A percentile compares a stretch with the other conserved stretches of the same genome.
These are phyloP conservation scores for Telmatochromis sp. DNA, from an alignment of 2,113 vertebrate genomes.

Conservation along the genomic window DNA sequence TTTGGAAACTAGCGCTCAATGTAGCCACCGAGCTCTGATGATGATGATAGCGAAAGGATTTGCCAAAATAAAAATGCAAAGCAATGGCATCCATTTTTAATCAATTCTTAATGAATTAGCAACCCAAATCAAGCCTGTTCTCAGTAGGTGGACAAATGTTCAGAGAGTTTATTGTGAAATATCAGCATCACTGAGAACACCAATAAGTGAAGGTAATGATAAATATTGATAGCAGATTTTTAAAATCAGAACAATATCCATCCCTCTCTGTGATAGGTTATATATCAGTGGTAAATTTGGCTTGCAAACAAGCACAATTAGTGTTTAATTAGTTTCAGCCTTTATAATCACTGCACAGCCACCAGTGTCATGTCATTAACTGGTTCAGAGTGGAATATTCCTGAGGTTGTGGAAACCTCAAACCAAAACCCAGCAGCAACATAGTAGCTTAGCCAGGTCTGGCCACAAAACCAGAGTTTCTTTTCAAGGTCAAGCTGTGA, in stretches of 20 bases:
- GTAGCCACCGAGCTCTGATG: not conserved
- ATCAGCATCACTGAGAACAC: not conserved
- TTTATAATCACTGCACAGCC: not conserved
- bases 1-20: not conserved
- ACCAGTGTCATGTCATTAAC: not conserved
- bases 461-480: fast-evolving
- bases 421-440: not conserved
- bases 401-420: not conserved
- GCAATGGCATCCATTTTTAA: not conserved
- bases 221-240: not conserved
- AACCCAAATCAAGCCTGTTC: not conserved
- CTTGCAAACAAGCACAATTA: not conserved
- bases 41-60: not conserved
- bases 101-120: not conserved
- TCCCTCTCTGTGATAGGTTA: not conserved
- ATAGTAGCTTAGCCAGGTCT: not conserved
- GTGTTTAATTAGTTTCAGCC: not conserved
- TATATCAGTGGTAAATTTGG: not conserved
- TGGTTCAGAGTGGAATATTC: not conserved
- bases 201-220: not conserved
- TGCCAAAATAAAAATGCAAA: not conserved
- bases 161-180: not conserved
- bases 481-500: not conserved
- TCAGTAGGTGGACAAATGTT: not conserved
- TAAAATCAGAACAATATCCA: not conserved